Percentiles rank a stretch among this genome's conserved stretches.
Conservation (phyloP, 2,113 vertebrate species). For the Urocitellus parryii region DNA sequence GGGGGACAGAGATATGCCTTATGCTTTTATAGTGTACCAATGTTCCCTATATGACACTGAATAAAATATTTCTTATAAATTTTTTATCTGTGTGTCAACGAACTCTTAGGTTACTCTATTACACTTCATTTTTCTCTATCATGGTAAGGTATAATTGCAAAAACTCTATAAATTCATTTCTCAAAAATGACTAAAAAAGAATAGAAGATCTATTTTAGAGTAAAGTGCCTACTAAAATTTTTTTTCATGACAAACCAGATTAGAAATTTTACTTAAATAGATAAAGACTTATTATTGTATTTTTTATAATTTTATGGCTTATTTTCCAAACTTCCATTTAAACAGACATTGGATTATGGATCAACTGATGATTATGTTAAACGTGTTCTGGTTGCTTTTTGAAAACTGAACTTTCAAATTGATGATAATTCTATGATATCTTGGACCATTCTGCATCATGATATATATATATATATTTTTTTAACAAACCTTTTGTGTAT, state of each 20-base stretch:
- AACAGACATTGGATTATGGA: not conserved
- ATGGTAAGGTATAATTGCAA: not conserved
- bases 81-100: not conserved
- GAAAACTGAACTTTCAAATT: not conserved
- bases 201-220: not conserved
- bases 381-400: not conserved
- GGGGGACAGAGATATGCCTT: not conserved
- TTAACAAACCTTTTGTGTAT: no score
- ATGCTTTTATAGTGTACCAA: not conserved
- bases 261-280: not conserved
- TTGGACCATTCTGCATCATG: not conserved
- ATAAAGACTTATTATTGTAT: not conserved
- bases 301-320: not conserved
- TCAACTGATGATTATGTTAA: not conserved
- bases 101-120: not conserved
- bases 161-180: not conserved
- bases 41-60: not conserved
- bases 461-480: no score
- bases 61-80: not conserved
- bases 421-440: not conserved
- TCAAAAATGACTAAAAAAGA: not conserved
- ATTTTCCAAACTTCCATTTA: not conserved
- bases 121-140: not conserved
- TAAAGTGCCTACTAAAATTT: not conserved
- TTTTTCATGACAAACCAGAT: not conserved